Evolutionary conservation across 2,113 vertebrate genomes (phyloP).

Genomic region (Apteryx owenii): DNA sequence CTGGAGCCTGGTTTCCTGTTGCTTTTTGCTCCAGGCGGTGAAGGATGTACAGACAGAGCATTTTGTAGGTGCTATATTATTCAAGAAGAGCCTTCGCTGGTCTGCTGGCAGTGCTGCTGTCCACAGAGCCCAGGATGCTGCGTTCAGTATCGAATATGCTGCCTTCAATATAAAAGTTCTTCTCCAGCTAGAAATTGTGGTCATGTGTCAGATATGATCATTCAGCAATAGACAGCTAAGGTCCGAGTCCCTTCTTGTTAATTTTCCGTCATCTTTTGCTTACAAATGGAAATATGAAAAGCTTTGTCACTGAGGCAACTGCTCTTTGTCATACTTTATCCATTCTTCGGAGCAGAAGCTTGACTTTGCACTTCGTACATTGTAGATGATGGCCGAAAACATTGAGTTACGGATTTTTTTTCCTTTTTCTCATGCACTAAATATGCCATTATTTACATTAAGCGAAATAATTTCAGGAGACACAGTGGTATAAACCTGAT

Average conservation of each 20-base stretch:
- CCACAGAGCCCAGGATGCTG: background rate
- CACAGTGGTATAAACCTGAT: background rate
- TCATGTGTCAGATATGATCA: background rate
- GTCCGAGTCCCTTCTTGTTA: background rate
- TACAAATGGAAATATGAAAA: background rate
- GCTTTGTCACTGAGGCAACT: background rate
- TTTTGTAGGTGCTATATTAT: background rate
- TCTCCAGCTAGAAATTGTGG: background rate
- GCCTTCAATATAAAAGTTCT: background rate
- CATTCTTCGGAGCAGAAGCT: background rate
- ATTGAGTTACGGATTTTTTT: background rate
- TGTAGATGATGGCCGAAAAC: background rate
- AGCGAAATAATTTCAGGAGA: background rate
- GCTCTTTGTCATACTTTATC: background rate
- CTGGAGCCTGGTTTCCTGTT: background rate
- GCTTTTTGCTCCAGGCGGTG: background rate
- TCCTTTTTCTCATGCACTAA: background rate
- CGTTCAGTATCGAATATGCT: background rate
- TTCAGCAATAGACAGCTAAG: background rate
- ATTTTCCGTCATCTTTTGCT: background rate
- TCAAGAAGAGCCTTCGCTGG: background rate
- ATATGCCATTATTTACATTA: background rate
- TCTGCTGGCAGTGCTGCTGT: background rate
- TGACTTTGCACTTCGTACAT: background rate
- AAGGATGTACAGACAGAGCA: background rate